phyloP scores from a whole-genome alignment of 2,113 vertebrate genomes.

The Myiozetetes cayanensis region DNA sequence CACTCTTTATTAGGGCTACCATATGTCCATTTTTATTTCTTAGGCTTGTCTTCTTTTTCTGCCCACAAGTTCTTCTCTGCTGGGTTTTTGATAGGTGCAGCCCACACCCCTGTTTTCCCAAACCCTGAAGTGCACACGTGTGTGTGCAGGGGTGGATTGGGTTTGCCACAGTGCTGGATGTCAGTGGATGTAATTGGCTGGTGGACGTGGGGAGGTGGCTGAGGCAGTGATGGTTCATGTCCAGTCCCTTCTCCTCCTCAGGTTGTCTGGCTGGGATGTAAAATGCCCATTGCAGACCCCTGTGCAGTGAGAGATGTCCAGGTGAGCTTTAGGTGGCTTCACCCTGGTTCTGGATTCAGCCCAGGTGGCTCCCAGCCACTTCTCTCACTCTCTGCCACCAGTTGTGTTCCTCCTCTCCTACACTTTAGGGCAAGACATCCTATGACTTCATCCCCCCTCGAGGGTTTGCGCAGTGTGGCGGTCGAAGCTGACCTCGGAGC shows the following conservation, averaged over 20 bases:
- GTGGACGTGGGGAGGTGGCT: neutral
- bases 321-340: neutral
- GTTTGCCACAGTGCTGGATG: neutral
- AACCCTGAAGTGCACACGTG: fast-evolving
- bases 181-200: neutral
- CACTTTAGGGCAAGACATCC: neutral
- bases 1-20: slow-evolving; percentile 52
- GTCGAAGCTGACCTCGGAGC: slow-evolving; percentile 5
- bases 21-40: neutral
- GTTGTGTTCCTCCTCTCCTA: neutral
- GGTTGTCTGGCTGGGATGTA: neutral
- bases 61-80: neutral
- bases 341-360: neutral
- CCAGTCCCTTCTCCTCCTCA: neutral
- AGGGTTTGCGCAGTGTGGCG: neutral
- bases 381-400: neutral
- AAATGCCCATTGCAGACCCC: neutral
- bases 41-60: neutral
- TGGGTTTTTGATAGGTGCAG: neutral
- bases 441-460: neutral
- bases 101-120: neutral
- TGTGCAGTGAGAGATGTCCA: neutral
- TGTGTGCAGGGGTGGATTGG: neutral
- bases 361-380: neutral
- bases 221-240: neutral